These are phyloP conservation scores for Ataeniobius toweri DNA, from an alignment of 2,797 vertebrate genomes.

Conservation along the genomic window DNA sequence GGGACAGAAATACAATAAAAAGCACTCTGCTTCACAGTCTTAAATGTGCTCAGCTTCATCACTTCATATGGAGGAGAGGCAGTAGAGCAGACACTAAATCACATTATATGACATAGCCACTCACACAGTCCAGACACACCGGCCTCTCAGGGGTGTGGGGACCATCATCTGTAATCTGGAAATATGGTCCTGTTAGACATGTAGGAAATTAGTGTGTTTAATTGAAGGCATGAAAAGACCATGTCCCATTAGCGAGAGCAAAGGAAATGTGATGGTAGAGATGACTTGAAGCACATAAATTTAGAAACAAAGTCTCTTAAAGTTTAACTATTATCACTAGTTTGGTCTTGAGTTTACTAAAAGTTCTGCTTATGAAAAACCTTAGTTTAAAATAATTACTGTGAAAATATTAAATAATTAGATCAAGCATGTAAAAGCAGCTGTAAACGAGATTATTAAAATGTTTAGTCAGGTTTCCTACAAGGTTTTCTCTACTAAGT, in stretches of 20 bases:
- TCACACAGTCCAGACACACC: slow-evolving; percentile 51
- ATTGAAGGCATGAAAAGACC: slow-evolving; percentile 63
- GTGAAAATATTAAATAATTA: slow-evolving; percentile 1
- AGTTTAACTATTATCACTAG: slow-evolving; percentile 32
- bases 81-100: slow-evolving; percentile 42
- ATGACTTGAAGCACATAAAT: slow-evolving; percentile 37
- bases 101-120: slow-evolving; percentile 22
- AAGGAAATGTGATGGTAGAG: slow-evolving; percentile 51
- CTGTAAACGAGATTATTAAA: slow-evolving; percentile 7
- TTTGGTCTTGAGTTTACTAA: slow-evolving; percentile 14
- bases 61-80: slow-evolving; percentile 33
- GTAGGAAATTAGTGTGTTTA: slow-evolving; percentile 69
- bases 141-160: slow-evolving; percentile 42
- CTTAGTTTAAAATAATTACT: slow-evolving; percentile 35
- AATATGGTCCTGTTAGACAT: slow-evolving; percentile 59
- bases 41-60: slow-evolving; percentile 33
- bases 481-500: neutral
- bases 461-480: slow-evolving; percentile 5
- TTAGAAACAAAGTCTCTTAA: slow-evolving; percentile 43
- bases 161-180: slow-evolving; percentile 68
- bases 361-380: slow-evolving; percentile 9
- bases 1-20: slow-evolving; percentile 19
- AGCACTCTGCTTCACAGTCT: slow-evolving; percentile 28
- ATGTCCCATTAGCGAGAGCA: slow-evolving; percentile 57
- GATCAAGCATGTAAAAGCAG: neutral